Evolutionary conservation across 2,113 vertebrate genomes (phyloP).

Genomic region (Colistium nudipinnis): DNA sequence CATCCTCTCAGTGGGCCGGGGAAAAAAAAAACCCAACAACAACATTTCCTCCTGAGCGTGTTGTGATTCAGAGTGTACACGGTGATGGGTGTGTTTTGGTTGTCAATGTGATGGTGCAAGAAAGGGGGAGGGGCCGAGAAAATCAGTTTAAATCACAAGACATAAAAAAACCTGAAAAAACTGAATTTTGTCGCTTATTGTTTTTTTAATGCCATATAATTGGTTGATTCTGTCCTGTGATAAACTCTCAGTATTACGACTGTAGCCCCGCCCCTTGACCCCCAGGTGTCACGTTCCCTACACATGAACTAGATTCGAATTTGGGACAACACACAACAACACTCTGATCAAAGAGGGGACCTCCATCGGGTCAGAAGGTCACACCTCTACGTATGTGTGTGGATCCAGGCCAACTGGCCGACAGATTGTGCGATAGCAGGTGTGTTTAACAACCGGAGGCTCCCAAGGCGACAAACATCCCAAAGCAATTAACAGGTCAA

Average conservation of each 20-base stretch:
- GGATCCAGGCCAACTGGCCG: neutral
- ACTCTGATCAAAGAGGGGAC: neutral
- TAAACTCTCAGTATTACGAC: too few relatives aligned
- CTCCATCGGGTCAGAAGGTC: neutral
- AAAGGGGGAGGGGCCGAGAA: neutral
- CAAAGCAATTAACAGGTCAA: constrained; percentile 4
- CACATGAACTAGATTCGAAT: too few relatives aligned
- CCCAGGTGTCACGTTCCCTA: too few relatives aligned
- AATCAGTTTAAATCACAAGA: too few relatives aligned
- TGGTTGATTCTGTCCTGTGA: too few relatives aligned
- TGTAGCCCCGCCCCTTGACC: too few relatives aligned
- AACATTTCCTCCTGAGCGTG: neutral
- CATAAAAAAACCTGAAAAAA: too few relatives aligned
- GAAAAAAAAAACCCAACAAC: neutral
- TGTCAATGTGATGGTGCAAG: neutral
- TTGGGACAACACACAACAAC: neutral
- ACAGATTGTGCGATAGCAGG: neutral
- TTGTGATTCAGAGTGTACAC: neutral
- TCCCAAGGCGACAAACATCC: neutral
- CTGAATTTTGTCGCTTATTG: too few relatives aligned
- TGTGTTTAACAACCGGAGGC: neutral
- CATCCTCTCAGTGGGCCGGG: neutral
- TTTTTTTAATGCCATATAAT: too few relatives aligned
- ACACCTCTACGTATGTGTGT: neutral
- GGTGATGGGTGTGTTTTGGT: neutral